These are phyloP conservation scores for Aix galericulata DNA, from an alignment of 2,113 vertebrate genomes.

Conservation along the genomic window DNA sequence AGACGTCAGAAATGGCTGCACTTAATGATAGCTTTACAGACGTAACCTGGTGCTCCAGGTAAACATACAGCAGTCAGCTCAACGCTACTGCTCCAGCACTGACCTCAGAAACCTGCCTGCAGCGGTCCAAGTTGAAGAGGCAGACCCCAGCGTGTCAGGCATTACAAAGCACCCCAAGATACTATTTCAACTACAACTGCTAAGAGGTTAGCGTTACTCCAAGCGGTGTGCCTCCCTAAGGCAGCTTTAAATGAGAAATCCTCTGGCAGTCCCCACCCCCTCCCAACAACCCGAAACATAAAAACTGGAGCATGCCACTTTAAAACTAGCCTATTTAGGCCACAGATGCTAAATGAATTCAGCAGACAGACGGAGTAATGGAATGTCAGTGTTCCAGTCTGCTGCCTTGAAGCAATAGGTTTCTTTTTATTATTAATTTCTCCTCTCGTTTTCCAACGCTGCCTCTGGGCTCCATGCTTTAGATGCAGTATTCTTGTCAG, in stretches of 20 bases:
- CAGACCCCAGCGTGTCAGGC: not conserved
- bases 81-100: not conserved
- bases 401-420: slow-evolving; percentile 74
- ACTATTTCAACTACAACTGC: not conserved
- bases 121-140: not conserved
- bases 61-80: not conserved
- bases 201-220: not conserved
- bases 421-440: slow-evolving; percentile 75
- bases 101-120: not conserved
- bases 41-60: not conserved
- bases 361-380: slow-evolving; percentile 78
- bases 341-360: slow-evolving; percentile 81
- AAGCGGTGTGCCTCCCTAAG: not conserved
- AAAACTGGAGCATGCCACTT: slow-evolving; percentile 69
- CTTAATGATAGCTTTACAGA: not conserved
- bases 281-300: not conserved
- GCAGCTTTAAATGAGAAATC: slow-evolving; percentile 20
- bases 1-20: not conserved
- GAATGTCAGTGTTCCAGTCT: slow-evolving; percentile 79
- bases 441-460: slow-evolving; percentile 73
- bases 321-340: slow-evolving; percentile 75
- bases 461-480: slow-evolving; percentile 71
- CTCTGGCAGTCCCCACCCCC: slow-evolving; percentile 27
- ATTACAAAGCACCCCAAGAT: not conserved
- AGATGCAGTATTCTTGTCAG: slow-evolving; percentile 67